Evolutionary conservation across 1,140 invertebrate genomes (phyloP).

Genomic region (Drusus annulatus): DNA sequence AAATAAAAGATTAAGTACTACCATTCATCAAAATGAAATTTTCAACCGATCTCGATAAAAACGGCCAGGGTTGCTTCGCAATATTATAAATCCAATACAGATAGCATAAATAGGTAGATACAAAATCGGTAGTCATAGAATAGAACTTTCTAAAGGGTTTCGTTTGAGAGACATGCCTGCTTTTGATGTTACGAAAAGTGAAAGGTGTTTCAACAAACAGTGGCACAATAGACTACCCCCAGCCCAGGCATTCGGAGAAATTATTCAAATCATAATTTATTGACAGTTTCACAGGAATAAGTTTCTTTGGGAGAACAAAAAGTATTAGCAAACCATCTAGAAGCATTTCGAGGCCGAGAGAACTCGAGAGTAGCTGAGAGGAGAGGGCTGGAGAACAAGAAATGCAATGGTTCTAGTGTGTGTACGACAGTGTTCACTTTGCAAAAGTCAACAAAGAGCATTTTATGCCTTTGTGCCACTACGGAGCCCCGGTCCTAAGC

Average conservation of each 20-base stretch:
- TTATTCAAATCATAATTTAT: too few species aligned
- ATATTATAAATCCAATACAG: not conserved
- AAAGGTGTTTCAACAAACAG: too few species aligned
- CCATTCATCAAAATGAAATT: constrained; percentile 31
- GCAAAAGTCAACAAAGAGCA: constrained; percentile 54
- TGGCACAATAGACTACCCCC: too few species aligned
- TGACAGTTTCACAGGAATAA: too few species aligned
- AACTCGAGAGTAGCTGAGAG: not conserved
- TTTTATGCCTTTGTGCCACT: constrained; percentile 48
- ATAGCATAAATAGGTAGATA: too few species aligned
- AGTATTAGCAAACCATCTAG: not conserved
- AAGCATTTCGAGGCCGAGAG: not conserved
- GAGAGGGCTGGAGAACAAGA: too few species aligned
- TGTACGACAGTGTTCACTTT: constrained; percentile 53
- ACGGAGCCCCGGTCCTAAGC: constrained; percentile 43
- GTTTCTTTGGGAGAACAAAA: not conserved
- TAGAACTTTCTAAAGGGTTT: too few species aligned
- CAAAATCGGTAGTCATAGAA: too few species aligned
- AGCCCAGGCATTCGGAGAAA: too few species aligned
- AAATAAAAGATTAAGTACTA: constrained; percentile 14
- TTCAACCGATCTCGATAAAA: not conserved
- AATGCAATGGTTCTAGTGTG: constrained; percentile 14
- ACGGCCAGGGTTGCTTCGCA: not conserved
- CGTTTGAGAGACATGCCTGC: too few species aligned
- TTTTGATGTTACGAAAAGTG: too few species aligned